Evolutionary conservation across 2,113 vertebrate species (phyloP).

Genomic region (Speoplatyrhinus poulsoni): DNA sequence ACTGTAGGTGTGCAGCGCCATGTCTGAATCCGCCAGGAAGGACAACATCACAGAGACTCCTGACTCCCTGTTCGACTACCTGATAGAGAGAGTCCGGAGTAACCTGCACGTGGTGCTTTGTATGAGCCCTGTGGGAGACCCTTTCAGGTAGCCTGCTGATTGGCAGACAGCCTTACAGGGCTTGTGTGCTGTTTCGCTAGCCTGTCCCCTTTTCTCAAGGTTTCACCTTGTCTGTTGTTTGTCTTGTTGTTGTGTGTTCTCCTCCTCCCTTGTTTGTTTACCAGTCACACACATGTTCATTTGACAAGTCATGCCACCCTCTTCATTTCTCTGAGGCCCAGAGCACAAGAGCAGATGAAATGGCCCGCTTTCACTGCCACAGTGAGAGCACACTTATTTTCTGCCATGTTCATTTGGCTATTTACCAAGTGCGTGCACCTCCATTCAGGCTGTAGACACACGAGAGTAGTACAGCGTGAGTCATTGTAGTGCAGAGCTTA

Average conservation of each 20-base stretch:
- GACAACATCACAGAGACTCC: constrained; percentile 77
- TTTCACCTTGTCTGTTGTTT: too few relatives aligned
- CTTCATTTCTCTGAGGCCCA: constrained; percentile 8
- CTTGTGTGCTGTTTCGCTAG: too few relatives aligned
- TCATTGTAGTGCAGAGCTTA: constrained; percentile 3
- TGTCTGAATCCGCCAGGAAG: constrained; percentile 76
- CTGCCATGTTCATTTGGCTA: constrained; percentile 61
- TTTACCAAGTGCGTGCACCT: constrained; percentile 34
- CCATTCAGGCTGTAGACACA: constrained; percentile 27
- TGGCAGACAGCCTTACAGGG: too few relatives aligned
- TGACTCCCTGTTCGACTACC: constrained; percentile 82
- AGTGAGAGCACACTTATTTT: constrained; percentile 60
- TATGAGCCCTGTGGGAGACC: constrained; percentile 85
- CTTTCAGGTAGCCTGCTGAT: constrained; percentile 78
- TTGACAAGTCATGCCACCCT: too few relatives aligned
- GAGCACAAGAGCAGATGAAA: constrained; percentile 61
- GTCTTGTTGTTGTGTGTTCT: too few relatives aligned
- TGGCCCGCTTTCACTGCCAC: constrained; percentile 30
- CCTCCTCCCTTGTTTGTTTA: background rate
- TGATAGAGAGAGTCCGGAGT: constrained; percentile 84
- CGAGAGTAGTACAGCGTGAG: background rate
- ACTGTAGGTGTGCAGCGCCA: constrained; percentile 73
- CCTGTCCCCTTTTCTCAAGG: too few relatives aligned
- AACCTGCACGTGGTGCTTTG: constrained; percentile 87
- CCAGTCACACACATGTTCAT: too few relatives aligned